A percentile compares a stretch with the other conserved stretches of the same genome.
phyloP scores from a whole-genome alignment of 2,888 invertebrate species.

The Troides helena region DNA sequence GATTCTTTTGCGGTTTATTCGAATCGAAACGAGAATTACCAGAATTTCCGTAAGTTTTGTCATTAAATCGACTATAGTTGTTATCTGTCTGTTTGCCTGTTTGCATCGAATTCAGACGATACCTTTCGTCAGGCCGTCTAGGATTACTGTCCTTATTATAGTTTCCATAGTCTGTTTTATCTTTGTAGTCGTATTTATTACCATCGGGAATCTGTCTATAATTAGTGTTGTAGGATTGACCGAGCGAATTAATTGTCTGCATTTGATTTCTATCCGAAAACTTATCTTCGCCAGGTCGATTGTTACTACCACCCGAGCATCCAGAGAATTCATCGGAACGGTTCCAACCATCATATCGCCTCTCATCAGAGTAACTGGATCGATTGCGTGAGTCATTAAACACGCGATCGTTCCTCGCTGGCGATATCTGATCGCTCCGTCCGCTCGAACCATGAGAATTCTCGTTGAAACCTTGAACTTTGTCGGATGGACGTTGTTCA shows the following conservation, averaged over 20 bases:
- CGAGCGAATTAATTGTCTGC: background rate
- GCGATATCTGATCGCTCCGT: background rate
- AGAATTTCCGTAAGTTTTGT: background rate
- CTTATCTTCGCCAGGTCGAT: background rate
- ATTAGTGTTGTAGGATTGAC: constrained; percentile 1
- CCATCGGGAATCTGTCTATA: background rate
- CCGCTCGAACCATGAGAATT: background rate
- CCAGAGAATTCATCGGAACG: constrained; percentile 2
- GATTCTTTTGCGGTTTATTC: background rate
- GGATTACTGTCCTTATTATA: background rate
- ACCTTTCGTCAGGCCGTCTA: background rate
- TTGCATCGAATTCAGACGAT: background rate
- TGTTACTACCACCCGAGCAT: background rate
- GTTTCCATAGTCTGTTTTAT: background rate
- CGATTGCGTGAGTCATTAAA: constrained; percentile 3
- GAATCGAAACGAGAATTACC: background rate
- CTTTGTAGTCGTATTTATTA: background rate
- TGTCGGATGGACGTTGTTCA: background rate
- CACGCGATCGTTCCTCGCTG: constrained; percentile 13
- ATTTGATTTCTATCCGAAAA: background rate
- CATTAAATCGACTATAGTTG: constrained; percentile 3
- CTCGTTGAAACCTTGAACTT: background rate
- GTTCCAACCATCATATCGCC: constrained; percentile 9
- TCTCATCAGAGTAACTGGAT: constrained; percentile 5
- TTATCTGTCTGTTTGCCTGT: background rate